Evolutionary conservation across 2,113 vertebrate genomes (phyloP).

Genomic region (Micronycteris hirsuta): DNA sequence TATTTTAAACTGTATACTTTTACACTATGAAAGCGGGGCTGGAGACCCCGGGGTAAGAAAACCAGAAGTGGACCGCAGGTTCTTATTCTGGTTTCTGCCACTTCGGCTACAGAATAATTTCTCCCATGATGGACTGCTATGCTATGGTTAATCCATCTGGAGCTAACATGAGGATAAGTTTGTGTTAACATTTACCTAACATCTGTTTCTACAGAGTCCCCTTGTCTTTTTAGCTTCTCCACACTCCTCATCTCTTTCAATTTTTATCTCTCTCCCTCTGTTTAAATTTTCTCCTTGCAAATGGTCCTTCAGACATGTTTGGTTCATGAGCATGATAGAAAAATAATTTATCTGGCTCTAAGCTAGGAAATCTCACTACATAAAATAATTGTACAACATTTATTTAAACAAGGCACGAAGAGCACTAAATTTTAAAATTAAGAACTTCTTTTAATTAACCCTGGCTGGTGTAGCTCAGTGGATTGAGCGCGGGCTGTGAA

Average conservation of each 20-base stretch:
- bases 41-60: background rate
- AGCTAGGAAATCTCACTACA: background rate
- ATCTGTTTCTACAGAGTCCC: background rate
- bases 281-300: constrained; percentile 3
- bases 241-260: background rate
- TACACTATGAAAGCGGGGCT: background rate
- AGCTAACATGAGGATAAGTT: background rate
- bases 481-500: no score
- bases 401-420: background rate
- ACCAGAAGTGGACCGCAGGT: background rate
- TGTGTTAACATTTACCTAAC: background rate
- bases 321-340: background rate
- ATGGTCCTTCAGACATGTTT: background rate
- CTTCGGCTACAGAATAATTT: background rate
- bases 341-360: background rate
- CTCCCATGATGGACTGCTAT: background rate
- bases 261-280: background rate
- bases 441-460: background rate
- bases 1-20: background rate
- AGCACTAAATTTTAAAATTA: constrained; percentile 1
- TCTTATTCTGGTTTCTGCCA: background rate
- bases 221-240: background rate
- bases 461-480: no score
- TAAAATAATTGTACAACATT: constrained; percentile 24
- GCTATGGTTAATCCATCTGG: background rate